Conservation (phyloP, 1,140 invertebrate genomes). For the Pseudomyrmex concolor region DNA sequence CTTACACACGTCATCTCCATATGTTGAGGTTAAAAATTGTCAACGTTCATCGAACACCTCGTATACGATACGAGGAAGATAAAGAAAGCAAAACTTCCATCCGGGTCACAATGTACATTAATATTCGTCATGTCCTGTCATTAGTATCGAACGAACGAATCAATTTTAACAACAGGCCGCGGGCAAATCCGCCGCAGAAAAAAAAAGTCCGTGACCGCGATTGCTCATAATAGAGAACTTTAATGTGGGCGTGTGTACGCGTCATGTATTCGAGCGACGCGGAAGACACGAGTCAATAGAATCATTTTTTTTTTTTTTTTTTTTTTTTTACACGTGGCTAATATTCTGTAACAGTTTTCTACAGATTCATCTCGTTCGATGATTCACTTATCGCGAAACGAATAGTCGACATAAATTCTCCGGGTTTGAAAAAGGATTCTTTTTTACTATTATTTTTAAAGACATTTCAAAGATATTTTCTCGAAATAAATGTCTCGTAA, state of each 20-base stretch:
- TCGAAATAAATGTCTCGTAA: neutral
- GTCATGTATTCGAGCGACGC: neutral
- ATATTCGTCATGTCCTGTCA: neutral
- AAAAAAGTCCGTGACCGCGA: neutral
- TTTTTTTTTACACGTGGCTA: neutral
- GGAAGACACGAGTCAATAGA: neutral
- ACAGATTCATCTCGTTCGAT: neutral
- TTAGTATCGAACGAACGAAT: slow-evolving; percentile 14
- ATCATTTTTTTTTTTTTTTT: neutral
- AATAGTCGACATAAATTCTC: neutral
- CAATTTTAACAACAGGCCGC: slow-evolving; percentile 2
- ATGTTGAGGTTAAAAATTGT: neutral
- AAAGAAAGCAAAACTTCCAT: neutral
- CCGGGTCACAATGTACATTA: slow-evolving; percentile 3
- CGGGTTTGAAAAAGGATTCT: neutral
- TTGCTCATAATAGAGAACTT: neutral
- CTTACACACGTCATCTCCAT: neutral
- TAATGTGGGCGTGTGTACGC: neutral
- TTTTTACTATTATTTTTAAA: neutral
- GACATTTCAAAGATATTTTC: neutral
- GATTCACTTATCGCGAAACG: slow-evolving; percentile 17
- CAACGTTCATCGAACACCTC: neutral
- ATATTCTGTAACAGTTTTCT: neutral
- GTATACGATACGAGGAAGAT: slow-evolving; percentile 2
- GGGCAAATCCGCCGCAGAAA: neutral